Base-by-base conservation (phyloP, 2,113 vertebrate genomes). In the Lasiurus borealis region DNA sequence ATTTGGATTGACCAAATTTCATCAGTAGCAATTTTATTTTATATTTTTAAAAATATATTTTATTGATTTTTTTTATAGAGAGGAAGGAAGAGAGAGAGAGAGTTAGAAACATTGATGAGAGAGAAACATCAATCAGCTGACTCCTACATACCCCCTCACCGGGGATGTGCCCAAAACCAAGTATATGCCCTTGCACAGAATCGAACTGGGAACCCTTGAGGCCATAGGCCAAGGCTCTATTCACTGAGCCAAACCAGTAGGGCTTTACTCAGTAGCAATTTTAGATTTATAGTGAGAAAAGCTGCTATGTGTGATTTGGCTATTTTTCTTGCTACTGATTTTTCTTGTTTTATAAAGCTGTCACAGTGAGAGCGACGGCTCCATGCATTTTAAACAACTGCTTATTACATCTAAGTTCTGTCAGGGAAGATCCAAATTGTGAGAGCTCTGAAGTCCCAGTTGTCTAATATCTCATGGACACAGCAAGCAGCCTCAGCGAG, bases 281-380 rank as follows among this genome's bases (percentile, higher is more conserved):
- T 94, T 77, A 78, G 62, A 87, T 54, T 81, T 80, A 59, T 40
- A 88, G 27, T 59, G 88, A 96, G 80, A 88, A 92, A 76, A 85
- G 2, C 64, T 40, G 27, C 34, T 27, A 23, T 69, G 48, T 34
- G 31, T 81, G 29, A 69, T 68, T 73, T 96, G 85, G 62, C 85
- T 52, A n/a, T 94, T 84, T 93, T 90, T 16, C 36, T 57, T 9
- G 2, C 18, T 15, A 93, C 29, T 66, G 13, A 36, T 85, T 90
- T 71, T 86, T 77, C 81, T 77, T 77, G 8, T 78, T 80, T 93
- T 69, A n/a, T 85, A 85, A 95, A 69, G 34, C 15, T 69, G n/a
- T 78, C 25, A 14, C 52, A 57, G 6, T 3, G 21, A 71, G 8
- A 50, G 25, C 25, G 69, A 81, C 71, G 36, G 19, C 16, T 46